Evolutionary conservation across 1,140 invertebrate species (phyloP).

Genomic region (Berghia stephanieae): DNA sequence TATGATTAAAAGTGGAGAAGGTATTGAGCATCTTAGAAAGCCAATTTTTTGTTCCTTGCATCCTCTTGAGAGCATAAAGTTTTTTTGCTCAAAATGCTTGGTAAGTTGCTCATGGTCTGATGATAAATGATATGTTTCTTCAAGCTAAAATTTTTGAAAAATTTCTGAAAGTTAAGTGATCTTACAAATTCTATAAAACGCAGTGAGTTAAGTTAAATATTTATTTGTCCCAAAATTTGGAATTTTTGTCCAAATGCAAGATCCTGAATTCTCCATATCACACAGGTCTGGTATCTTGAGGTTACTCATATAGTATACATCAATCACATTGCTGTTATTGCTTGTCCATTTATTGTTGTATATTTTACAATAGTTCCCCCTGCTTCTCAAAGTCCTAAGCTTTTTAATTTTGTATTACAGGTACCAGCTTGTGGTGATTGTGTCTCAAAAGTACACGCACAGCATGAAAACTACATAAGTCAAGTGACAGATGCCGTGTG

Average conservation of each 20-base stretch:
- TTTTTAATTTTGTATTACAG: background rate
- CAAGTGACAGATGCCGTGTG: slow-evolving; percentile 65
- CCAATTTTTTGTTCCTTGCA: slow-evolving; percentile 79
- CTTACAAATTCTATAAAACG: background rate
- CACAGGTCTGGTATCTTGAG: too few relatives aligned
- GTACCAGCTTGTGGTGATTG: slow-evolving; percentile 71
- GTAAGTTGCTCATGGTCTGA: slow-evolving; percentile 37
- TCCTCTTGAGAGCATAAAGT: slow-evolving; percentile 86
- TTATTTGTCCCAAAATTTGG: too few relatives aligned
- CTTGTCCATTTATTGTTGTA: background rate
- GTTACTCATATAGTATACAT: too few relatives aligned
- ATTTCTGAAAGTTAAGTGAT: background rate
- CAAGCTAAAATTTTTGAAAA: background rate
- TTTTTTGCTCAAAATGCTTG: slow-evolving; percentile 89
- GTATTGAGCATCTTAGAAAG: slow-evolving; percentile 72
- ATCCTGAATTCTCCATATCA: too few relatives aligned
- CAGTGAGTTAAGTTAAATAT: too few relatives aligned
- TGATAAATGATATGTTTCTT: background rate
- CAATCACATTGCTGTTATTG: background rate
- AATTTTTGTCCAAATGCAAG: too few relatives aligned
- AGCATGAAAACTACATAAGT: slow-evolving; percentile 80
- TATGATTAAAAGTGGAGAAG: slow-evolving; percentile 77
- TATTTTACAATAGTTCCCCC: background rate
- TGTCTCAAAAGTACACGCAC: slow-evolving; percentile 96
- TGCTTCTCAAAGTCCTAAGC: background rate